Base-by-base conservation (phyloP, 30 jellyfish, hydroid and myxozoan genomes). In the Rhopilema esculentum region DNA sequence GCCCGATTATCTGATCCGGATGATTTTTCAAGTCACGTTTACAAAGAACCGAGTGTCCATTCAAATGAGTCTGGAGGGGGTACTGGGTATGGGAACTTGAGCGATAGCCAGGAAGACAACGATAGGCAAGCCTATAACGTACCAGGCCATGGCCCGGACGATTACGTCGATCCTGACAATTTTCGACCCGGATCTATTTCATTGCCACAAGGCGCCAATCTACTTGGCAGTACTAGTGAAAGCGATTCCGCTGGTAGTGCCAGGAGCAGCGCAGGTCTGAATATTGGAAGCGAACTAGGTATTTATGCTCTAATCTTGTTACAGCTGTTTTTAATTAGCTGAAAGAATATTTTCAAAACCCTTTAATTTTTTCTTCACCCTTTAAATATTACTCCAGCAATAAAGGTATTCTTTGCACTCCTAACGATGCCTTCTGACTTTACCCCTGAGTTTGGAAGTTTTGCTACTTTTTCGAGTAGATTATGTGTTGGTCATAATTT, bases 131-230 rank as follows among this genome's bases (percentile, higher is more conserved):
- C 32, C 12, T 80, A 80, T 40, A 57, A 62, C 28, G 79, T 65
- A 9, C 90, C 90, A 16, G 25, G 61, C 28, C 69, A 81, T 40
- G 77, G 15, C 19, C 49, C 63, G 0, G 64, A 25, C 48, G 94
- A 85, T 24, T 85, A 85, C 52, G 50, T 85, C 50, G 88, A 63
- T 12, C 94, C 94, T 24, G 75, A 69, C 32, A 57, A 82, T 49
- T 71, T 84, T 31, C 83, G 70, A 23, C 24, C 18, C 28, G 27
- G 30, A 23, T 68, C 69, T 18, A 49, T 26, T 33, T 9, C 31
- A 27, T 33, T 21, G 69, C 40, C 52, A 31, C 69, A 33, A 40
- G 88, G 29, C 9, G 6, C 57, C 24, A 27, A 24, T 18, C 27
- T 32, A 24, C 61, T 21, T 74, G 12, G 17, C 48, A 53, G 87